Base-by-base conservation (phyloP, 2,888 invertebrate species). In the Eumerus sabulonum region DNA sequence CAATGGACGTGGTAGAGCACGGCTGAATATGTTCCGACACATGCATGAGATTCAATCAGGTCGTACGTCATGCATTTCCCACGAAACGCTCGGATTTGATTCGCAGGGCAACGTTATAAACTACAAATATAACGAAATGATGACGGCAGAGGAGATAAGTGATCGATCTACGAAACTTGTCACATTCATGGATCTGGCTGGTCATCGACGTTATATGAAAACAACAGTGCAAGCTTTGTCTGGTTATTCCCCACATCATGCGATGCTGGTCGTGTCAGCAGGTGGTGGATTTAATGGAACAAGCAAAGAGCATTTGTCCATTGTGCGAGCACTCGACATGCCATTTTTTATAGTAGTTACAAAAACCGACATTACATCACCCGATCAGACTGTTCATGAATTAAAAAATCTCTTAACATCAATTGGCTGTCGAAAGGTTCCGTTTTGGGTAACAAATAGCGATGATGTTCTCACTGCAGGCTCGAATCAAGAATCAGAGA, bases 41-140 rank as follows among this genome's bases (percentile, higher is more conserved):
- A 91, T 97, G 82, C 99, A 99, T 88, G 99, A 99, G 88, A 96
- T 99, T 64, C 94, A 95, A 87, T 93, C 94, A 1, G 98, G 98
- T 0, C 91, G 98, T 81, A 99, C 98, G 0, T 98, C 97, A 0
- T 98, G 97, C 3, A 95, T 98, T 85, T 97, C 97, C 82, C 97
- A 98, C 86, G 98, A 98, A 90, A 97, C 99, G 82, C 92, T 99
- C 5, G 99, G 99, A 9, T 99, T 99, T 87, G 96, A 98, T 88
- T 92, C 93, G 1, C 91, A 85, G 81, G 96, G 96, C 0, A 93
- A 95, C 85, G 93, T 96, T 1, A 93, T 98, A 11, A 98, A 97
- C 90, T 95, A 95, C 85, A 95, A 95, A 12, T 95, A 94, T 83
- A 95, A 95, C 44, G 96, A 96, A 85, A 92, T 96, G 87, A 94